A percentile compares a stretch with the other conserved stretches of the same genome.
Conservation (phyloP, 2,888 invertebrate genomes). For the Habrosyne pyritoides region DNA sequence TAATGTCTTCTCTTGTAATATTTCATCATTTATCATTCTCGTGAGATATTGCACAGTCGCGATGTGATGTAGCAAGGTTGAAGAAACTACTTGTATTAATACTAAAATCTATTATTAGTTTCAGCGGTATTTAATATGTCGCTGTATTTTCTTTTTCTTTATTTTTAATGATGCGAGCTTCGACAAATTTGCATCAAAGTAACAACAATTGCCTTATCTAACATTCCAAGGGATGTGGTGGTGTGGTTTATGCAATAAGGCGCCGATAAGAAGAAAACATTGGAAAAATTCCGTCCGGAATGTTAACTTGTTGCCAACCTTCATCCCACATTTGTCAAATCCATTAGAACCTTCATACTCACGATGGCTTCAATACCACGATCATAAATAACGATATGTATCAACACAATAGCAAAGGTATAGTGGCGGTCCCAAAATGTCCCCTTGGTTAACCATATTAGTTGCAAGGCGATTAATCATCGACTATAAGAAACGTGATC, state of each 20-base stretch:
- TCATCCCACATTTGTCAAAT: too few relatives aligned
- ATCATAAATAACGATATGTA: conserved; percentile 11
- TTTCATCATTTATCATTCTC: conserved; percentile 6
- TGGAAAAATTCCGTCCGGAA: too few relatives aligned
- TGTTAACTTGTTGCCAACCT: too few relatives aligned
- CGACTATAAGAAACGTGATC: conserved; percentile 23
- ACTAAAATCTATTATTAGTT: neutral
- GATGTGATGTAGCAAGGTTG: neutral
- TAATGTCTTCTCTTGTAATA: conserved; percentile 9
- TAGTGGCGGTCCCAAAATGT: conserved; percentile 32
- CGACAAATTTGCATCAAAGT: too few relatives aligned
- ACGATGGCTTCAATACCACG: neutral
- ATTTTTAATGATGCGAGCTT: neutral
- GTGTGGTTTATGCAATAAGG: too few relatives aligned
- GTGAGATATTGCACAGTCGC: neutral
- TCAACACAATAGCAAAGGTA: conserved; percentile 25
- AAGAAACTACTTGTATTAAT: neutral
- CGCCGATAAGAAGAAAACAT: too few relatives aligned
- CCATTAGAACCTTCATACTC: neutral
- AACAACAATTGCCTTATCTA: too few relatives aligned
- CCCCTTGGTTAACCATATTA: conserved; percentile 30
- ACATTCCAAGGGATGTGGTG: too few relatives aligned
- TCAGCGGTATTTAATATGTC: neutral
- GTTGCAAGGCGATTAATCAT: conserved; percentile 33
- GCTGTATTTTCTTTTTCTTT: neutral